Evolutionary conservation across 2,888 invertebrate species (phyloP).

Genomic region (Ceratothoa steindachneri): DNA sequence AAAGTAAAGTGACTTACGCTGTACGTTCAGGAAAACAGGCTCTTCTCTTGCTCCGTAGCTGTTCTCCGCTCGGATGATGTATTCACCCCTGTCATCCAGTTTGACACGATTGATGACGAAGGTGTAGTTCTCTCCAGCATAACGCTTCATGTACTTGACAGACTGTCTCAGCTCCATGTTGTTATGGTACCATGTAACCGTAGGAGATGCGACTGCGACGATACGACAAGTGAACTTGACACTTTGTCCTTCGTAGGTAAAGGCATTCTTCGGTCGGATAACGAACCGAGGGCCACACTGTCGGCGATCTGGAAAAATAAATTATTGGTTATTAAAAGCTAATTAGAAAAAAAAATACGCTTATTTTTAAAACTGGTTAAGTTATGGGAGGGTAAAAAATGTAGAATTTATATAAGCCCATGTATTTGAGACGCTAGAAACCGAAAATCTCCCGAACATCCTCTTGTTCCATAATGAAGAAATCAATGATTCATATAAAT

Average conservation of each 20-base stretch:
- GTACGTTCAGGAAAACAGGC: conserved; percentile 92
- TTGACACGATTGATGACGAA: conserved; percentile 95
- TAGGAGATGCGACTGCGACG: conserved; percentile 88
- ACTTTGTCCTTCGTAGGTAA: conserved; percentile 94
- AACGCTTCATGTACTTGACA: conserved; percentile 96
- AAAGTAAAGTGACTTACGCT: conserved; percentile 63
- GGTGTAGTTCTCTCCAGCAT: conserved; percentile 86
- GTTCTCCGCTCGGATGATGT: conserved; percentile 93
- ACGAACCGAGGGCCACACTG: conserved; percentile 98
- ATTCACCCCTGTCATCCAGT: conserved; percentile 93
- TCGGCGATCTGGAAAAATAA: conserved; percentile 70
- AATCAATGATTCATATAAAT: too few species aligned
- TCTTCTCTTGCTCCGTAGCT: conserved; percentile 93
- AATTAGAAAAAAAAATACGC: too few species aligned
- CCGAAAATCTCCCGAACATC: background rate
- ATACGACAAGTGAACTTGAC: conserved; percentile 96
- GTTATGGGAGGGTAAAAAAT: background rate
- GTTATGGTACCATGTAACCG: conserved; percentile 92
- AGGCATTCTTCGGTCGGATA: conserved; percentile 89
- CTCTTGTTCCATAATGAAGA: too few species aligned
- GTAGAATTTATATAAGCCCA: background rate
- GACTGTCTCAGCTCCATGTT: conserved; percentile 90
- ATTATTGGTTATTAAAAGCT: background rate
- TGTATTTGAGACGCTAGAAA: background rate
- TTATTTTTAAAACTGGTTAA: too few species aligned